These are phyloP conservation scores for Agrotis exclamationis DNA, from an alignment of 2,888 invertebrate genomes.

Conservation along the genomic window DNA sequence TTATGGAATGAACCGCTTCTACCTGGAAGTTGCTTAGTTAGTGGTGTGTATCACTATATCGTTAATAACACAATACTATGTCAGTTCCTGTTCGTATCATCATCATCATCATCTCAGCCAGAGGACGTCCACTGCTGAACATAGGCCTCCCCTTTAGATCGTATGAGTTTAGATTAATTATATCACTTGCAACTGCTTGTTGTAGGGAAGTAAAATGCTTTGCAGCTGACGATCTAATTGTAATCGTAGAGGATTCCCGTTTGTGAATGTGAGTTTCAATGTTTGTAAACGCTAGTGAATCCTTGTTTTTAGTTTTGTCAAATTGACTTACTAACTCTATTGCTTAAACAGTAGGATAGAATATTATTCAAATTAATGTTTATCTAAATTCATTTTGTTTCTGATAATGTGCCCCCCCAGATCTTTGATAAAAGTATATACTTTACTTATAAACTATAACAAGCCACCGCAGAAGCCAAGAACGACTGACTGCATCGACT, in stretches of 20 bases:
- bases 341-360: no score
- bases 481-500: slow-evolving; percentile 17
- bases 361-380: no score
- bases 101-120: no score
- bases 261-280: no score
- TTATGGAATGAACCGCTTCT: slow-evolving; percentile 46
- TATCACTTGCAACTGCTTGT: slow-evolving; percentile 11
- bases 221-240: slow-evolving; percentile 10
- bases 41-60: slow-evolving; percentile 44
- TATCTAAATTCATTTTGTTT: no score
- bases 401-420: background rate
- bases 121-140: no score
- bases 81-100: slow-evolving; percentile 38
- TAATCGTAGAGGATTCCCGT: background rate
- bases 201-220: slow-evolving; percentile 23
- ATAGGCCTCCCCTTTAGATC: no score
- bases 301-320: no score
- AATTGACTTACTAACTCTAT: no score
- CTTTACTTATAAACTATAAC: background rate
- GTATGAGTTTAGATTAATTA: slow-evolving; percentile 40
- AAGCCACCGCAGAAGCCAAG: background rate
- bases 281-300: no score
- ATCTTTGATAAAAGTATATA: background rate
- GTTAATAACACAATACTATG: slow-evolving; percentile 20
- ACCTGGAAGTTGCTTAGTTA: slow-evolving; percentile 51